Evolutionary conservation across 2,113 vertebrate genomes (phyloP).

Genomic region (Galeopterus variegatus): DNA sequence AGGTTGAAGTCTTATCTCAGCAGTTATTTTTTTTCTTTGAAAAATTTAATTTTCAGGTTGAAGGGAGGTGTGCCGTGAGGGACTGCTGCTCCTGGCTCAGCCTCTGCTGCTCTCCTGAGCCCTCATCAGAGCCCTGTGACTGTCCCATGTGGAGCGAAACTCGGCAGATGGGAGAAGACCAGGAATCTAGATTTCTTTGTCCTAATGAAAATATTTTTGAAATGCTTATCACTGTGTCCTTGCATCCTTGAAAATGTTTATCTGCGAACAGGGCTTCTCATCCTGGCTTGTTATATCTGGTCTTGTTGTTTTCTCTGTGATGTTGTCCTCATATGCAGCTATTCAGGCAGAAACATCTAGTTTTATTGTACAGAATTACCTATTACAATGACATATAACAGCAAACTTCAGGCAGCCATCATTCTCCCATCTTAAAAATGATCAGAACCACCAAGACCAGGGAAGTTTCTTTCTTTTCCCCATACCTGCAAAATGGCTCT

Average conservation of each 20-base stretch:
- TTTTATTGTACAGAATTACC: background rate
- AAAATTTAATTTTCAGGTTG: background rate
- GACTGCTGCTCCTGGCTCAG: background rate
- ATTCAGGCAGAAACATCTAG: background rate
- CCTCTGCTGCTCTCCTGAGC: background rate
- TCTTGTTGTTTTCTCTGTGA: background rate
- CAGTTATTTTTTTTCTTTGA: background rate
- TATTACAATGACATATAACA: background rate
- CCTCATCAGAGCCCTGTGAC: fast-evolving
- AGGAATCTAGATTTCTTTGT: background rate
- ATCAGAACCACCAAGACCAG: background rate
- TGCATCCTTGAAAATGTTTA: background rate
- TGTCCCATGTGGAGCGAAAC: background rate
- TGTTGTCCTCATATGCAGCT: background rate
- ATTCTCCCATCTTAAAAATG: background rate
- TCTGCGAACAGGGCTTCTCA: background rate
- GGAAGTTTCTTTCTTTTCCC: background rate
- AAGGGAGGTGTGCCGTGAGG: fast-evolving
- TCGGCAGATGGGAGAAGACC: background rate
- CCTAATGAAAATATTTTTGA: background rate
- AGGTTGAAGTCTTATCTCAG: background rate
- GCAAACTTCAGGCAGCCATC: background rate
- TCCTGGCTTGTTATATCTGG: background rate
- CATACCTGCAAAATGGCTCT: background rate
- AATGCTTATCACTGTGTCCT: background rate